These are phyloP conservation scores for Drosophila acutilabella DNA, from an alignment of 2,888 invertebrate genomes.

Conservation along the genomic window DNA sequence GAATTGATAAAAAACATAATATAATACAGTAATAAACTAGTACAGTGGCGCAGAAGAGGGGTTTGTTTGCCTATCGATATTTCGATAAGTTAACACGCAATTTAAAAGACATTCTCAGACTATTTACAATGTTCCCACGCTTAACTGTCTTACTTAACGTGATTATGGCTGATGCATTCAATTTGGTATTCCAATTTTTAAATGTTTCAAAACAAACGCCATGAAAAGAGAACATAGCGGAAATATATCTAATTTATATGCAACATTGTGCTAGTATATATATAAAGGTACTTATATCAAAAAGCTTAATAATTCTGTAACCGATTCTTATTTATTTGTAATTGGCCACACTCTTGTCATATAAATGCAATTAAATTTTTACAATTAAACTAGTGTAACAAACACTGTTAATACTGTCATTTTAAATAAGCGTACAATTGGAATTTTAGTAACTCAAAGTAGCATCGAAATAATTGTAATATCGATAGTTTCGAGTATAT, in stretches of 20 bases:
- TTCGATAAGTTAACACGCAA: slow-evolving; percentile 11
- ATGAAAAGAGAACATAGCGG: not conserved
- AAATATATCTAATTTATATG: not conserved
- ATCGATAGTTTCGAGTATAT: not conserved
- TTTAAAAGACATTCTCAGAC: not conserved
- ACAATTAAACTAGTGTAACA: too few relatives aligned
- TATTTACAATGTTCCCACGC: not conserved
- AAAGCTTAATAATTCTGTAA: too few relatives aligned
- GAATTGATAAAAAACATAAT: slow-evolving; percentile 62
- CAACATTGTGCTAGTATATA: too few relatives aligned
- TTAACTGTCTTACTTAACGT: not conserved
- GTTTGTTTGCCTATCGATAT: slow-evolving; percentile 23
- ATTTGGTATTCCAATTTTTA: too few relatives aligned
- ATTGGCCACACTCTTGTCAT: too few relatives aligned
- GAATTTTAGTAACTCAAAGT: not conserved
- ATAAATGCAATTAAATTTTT: not conserved
- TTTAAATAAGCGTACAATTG: slow-evolving; percentile 3
- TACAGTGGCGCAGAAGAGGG: slow-evolving; percentile 37
- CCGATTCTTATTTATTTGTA: too few relatives aligned
- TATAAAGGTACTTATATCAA: not conserved
- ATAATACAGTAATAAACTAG: slow-evolving; percentile 45
- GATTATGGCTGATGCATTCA: too few relatives aligned
- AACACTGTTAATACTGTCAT: too few relatives aligned
- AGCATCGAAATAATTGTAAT: not conserved
- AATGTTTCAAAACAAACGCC: too few relatives aligned